Evolutionary conservation across 2,113 vertebrate species (phyloP).

Genomic region (Cichladusa arquata): DNA sequence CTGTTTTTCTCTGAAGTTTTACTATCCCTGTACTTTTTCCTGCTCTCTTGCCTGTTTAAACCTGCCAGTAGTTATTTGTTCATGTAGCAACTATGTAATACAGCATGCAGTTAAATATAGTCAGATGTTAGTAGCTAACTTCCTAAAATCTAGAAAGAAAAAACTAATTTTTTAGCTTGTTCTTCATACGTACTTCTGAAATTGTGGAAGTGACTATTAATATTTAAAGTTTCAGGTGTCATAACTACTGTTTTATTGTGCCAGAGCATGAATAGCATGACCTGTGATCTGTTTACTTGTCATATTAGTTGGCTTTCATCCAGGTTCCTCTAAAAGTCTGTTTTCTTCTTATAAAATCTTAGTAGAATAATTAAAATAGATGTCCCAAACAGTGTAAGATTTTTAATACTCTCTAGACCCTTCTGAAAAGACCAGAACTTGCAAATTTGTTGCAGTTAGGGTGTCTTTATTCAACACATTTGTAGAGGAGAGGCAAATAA

Average conservation of each 20-base stretch:
- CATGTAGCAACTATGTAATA: neutral
- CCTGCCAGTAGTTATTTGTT: slow-evolving; percentile 55
- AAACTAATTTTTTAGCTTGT: slow-evolving; percentile 38
- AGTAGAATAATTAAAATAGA: neutral
- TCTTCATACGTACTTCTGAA: neutral
- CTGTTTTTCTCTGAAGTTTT: slow-evolving; percentile 51
- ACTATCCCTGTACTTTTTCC: slow-evolving; percentile 13
- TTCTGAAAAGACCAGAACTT: neutral
- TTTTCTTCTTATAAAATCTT: neutral
- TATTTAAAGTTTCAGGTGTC: slow-evolving; percentile 15
- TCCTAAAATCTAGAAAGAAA: slow-evolving; percentile 5
- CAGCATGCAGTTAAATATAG: slow-evolving; percentile 41
- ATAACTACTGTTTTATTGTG: slow-evolving; percentile 19
- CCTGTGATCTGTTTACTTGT: slow-evolving; percentile 10
- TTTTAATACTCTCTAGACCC: neutral
- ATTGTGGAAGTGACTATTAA: neutral
- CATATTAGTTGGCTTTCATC: slow-evolving; percentile 6
- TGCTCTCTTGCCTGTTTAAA: slow-evolving; percentile 50
- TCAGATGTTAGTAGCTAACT: slow-evolving; percentile 5
- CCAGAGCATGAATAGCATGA: slow-evolving; percentile 40
- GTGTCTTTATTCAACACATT: neutral
- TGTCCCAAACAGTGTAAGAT: neutral
- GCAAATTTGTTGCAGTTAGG: neutral
- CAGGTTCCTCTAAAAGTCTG: slow-evolving; percentile 3
- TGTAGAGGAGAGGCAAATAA: neutral